Percentiles rank a stretch among this genome's conserved stretches.
Evolutionary conservation across 1,140 invertebrate genomes (phyloP).

Genomic region (Marisa cornuarietis): DNA sequence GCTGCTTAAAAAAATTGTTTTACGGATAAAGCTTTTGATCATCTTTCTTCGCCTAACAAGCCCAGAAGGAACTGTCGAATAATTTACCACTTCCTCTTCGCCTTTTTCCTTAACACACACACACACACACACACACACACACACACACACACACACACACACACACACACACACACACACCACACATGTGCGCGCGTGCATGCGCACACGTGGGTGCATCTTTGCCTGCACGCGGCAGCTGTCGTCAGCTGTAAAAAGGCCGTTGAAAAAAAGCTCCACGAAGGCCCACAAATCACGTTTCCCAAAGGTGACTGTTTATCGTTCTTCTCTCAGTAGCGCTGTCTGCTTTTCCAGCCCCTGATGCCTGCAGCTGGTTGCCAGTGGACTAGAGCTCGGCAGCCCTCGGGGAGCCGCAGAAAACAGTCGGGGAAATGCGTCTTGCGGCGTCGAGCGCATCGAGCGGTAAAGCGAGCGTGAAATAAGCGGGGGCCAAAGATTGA

Average conservation of each 20-base stretch:
- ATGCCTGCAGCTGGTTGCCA: too few relatives aligned
- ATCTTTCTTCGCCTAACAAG: not conserved
- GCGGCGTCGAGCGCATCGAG: too few relatives aligned
- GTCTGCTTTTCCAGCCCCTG: not conserved
- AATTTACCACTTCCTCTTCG: not conserved
- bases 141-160: conserved; percentile 1
- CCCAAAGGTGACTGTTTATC: not conserved
- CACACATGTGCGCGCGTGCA: not conserved
- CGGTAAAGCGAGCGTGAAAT: too few relatives aligned
- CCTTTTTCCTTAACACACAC: not conserved
- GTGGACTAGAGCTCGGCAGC: too few relatives aligned
- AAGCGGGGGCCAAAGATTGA: too few relatives aligned
- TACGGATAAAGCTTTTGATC: too few relatives aligned
- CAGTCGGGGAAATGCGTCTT: too few relatives aligned
- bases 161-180: not conserved
- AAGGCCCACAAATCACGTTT: not conserved
- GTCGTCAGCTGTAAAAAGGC: not conserved
- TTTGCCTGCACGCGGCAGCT: not conserved
- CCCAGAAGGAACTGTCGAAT: not conserved
- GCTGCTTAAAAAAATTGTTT: not conserved
- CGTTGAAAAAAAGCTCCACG: not conserved
- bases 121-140: not conserved
- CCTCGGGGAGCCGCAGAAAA: too few relatives aligned
- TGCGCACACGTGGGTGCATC: not conserved
- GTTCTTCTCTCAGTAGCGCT: not conserved